These are phyloP conservation scores for Paedocypris micromegethes DNA, from an alignment of 2,797 vertebrate species.

Conservation along the genomic window DNA sequence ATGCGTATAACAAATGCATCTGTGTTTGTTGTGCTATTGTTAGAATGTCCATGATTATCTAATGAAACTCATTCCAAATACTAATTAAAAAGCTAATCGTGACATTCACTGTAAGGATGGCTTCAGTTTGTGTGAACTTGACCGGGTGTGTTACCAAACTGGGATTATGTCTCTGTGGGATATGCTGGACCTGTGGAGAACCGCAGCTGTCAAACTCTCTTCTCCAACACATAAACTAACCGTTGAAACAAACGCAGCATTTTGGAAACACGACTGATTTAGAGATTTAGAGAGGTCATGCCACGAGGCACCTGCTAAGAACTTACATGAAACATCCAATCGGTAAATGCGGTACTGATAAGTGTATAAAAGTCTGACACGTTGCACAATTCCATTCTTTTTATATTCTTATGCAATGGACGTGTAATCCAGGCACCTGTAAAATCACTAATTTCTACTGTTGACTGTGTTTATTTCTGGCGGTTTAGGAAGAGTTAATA, in stretches of 20 bases:
- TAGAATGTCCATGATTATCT: no score
- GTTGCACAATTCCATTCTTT: no score
- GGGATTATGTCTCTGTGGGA: conserved; percentile 34
- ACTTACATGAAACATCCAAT: neutral
- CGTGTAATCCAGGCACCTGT: no score
- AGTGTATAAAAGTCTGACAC: no score
- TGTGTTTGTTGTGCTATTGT: no score
- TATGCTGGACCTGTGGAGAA: conserved; percentile 45
- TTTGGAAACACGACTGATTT: conserved; percentile 19
- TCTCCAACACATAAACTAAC: conserved; percentile 30
- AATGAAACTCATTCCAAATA: conserved; percentile 7
- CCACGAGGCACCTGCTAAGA: neutral
- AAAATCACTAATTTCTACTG: conserved; percentile 2
- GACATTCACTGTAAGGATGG: conserved; percentile 13
- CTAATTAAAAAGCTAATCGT: conserved; percentile 18
- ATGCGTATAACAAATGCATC: neutral
- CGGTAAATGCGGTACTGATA: no score
- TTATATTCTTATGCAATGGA: no score
- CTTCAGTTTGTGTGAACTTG: conserved; percentile 17
- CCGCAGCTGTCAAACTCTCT: conserved; percentile 42
- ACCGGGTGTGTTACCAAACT: conserved; percentile 27
- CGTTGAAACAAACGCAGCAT: conserved; percentile 27
- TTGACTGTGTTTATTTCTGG: conserved; percentile 2
- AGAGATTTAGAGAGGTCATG: neutral
- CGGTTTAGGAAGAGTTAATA: neutral